Base-by-base conservation (phyloP, 2,797 vertebrate species). In the Valencia hispanica region DNA sequence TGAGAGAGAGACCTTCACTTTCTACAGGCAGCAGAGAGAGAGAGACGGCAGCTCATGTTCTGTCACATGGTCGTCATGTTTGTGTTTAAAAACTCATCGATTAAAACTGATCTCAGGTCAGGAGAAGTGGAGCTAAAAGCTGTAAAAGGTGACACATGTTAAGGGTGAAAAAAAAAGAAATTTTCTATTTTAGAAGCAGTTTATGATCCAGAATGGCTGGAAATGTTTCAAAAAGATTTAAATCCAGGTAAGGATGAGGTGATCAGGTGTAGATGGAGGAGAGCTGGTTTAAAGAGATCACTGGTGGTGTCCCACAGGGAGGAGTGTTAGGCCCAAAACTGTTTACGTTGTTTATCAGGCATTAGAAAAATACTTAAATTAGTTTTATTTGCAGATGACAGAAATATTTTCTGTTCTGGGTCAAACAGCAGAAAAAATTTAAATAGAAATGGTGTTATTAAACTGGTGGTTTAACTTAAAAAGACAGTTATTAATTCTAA, bases 11-110 rank as follows among this genome's bases (percentile, higher is more conserved):
- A 78, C 30, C 74, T 76, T 50, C 14, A 48, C 12, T 59, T 3
- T 43, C 39, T 43, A 8, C 65, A 63, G 4, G 70, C 12, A 34
- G 73, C n/a, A 65, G 75, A 68, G 79, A 53, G 57, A 50, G 71
- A 57, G 77, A 48, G 55, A n/a, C 43, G 2, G 48, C 15, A 65
- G 87, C 79, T 91, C 86, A 85, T 84, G 84, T 91, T 92, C 84
- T 74, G 78, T 89, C 86, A 85, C 87, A 87, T 88, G 88, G 8
- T 84, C 36, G 47, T 78, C 79, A 65, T 77, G 51, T 70, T 79
- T 18, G 0, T 65, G 72, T 71, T 78, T 36, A 41, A 25, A 34
- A 43, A 47, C 30, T 73, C 32, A 36, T 36, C 36, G 47, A 53
- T 55, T 41, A 3, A 2, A 68, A n/a, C 39, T 68, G 39, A 43